These are phyloP conservation scores for Wiebesia pumilae DNA, from an alignment of 1,140 invertebrate species.

Conservation along the genomic window DNA sequence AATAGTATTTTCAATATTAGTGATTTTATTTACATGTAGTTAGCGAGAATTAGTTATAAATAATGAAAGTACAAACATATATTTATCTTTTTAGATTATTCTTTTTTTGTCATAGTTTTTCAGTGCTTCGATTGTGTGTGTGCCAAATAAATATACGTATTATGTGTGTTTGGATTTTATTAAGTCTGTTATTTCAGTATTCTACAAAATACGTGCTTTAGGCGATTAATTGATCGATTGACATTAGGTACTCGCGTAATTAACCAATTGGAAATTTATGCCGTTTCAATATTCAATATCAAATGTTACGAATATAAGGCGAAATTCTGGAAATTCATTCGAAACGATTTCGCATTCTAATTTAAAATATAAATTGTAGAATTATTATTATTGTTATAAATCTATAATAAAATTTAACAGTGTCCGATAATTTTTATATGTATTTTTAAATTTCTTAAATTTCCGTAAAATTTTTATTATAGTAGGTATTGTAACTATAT, in stretches of 20 bases:
- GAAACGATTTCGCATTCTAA: neutral
- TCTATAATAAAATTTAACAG: neutral
- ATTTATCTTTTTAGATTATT: neutral
- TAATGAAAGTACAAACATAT: neutral
- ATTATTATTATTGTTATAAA: neutral
- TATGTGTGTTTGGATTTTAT: neutral
- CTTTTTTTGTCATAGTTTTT: neutral
- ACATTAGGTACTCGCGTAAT: neutral
- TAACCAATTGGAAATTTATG: neutral
- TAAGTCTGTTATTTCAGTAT: neutral
- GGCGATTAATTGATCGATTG: neutral
- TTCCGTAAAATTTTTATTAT: no score
- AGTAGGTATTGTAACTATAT: no score
- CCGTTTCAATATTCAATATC: neutral
- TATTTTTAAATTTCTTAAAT: no score
- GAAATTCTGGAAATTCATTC: neutral
- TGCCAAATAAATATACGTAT: no score
- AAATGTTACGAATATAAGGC: neutral
- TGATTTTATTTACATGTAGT: neutral
- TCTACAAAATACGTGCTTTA: neutral
- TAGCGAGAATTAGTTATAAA: neutral
- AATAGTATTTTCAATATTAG: neutral
- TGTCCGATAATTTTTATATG: no score
- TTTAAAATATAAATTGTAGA: neutral
- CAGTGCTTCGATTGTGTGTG: no score